Evolutionary conservation across 1,140 invertebrate species (phyloP), one percentile per base, ranked within the genome.

Genomic region (Neuroterus valhalla): DNA sequence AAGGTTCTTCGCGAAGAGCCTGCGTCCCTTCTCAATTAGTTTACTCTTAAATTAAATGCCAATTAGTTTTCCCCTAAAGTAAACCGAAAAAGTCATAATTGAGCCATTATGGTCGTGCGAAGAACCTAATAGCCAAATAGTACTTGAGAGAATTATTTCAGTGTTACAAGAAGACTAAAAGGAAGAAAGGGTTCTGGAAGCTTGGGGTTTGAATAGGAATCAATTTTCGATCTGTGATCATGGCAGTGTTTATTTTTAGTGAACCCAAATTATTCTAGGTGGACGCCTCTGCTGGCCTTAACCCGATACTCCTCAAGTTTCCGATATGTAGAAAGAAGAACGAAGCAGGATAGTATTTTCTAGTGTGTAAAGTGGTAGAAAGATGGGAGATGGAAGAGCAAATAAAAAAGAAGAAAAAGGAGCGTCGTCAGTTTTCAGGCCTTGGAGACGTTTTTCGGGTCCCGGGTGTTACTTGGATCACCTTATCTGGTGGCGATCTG

Each of bases 401-500:
- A 52, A 72, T 67, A 71, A 79, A 75, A 78, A 44, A 66, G 38
- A 69, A 52, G 62, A 42, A 74, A 45, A 76, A 42, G 38, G 26
- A 23, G 43, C 21, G 72, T 66, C 38, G 45, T 67, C 68, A 75
- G 80, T 80, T 77, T 68, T 46, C 75, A 78, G 77, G 68, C 78
- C 77, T 78, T 82, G 78, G 76, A 82, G 77, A 83, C 77, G 81
- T 88, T 82, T 84, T 86, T 90, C 87, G 85, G 84, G 83, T 86
- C 83, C 87, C 88, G 89, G 88, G 89, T 90, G 89, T 90, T 89
- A 89, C 87, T 86, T 83, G 86, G 86, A 86, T 86, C 86, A 78
- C 81, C 88, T 90, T 90, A 90, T 90, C 89, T 87, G 81, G 81
- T 86, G 86, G 89, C 84, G 87, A 90, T 90, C 89, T 89, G 88